A percentile compares a stretch with the other conserved stretches of the same genome.
Evolutionary conservation across 2,888 invertebrate species (phyloP).

Genomic region (Phortica magna): DNA sequence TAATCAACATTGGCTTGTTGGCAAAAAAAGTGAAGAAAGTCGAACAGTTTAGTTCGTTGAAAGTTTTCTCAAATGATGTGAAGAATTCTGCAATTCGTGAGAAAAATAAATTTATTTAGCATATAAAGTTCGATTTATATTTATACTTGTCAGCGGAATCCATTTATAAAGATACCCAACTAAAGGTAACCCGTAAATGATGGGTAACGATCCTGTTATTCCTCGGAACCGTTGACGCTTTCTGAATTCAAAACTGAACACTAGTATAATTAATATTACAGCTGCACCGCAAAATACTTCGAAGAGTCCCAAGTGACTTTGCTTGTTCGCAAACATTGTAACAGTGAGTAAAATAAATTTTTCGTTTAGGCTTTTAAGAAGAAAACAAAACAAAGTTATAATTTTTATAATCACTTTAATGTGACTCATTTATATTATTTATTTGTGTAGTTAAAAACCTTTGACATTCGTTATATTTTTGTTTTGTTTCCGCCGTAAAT

Average conservation of each 20-base stretch:
- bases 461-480: too few relatives aligned
- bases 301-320: not conserved
- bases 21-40: conserved; percentile 50
- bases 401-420: too few relatives aligned
- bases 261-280: too few relatives aligned
- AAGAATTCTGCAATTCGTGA: conserved; percentile 27
- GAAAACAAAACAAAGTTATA: too few relatives aligned
- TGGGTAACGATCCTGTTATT: conserved; percentile 36
- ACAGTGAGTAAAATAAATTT: too few relatives aligned
- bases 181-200: conserved; percentile 35
- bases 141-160: conserved; percentile 34
- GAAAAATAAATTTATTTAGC: not conserved
- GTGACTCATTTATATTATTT: too few relatives aligned
- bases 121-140: not conserved
- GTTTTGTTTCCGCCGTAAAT: too few relatives aligned
- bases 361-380: too few relatives aligned
- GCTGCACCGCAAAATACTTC: too few relatives aligned
- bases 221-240: conserved; percentile 20
- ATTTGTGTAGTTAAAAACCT: too few relatives aligned
- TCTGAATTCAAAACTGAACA: not conserved
- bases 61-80: conserved; percentile 29
- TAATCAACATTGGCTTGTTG: conserved; percentile 45
- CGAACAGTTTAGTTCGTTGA: conserved; percentile 31
- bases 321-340: not conserved
- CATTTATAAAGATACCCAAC: conserved; percentile 33